These are phyloP conservation scores for Steatornis caripensis DNA, from an alignment of 2,113 vertebrate genomes.

Conservation along the genomic window DNA sequence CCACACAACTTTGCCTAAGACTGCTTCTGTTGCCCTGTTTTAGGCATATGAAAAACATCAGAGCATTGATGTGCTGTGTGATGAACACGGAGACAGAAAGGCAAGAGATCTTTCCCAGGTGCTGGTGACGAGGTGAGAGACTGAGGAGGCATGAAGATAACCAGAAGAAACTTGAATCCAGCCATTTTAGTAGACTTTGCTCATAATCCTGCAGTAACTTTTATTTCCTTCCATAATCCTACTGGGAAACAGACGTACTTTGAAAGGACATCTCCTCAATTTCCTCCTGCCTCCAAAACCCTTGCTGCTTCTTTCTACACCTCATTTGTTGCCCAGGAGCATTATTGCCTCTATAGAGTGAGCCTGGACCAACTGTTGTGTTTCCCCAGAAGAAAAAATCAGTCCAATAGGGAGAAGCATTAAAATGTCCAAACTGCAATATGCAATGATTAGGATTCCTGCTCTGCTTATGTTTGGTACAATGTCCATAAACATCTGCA, in stretches of 20 bases:
- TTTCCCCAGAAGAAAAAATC: not conserved
- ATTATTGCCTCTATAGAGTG: not conserved
- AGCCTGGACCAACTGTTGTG: not conserved
- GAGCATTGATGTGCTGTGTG: accelerated
- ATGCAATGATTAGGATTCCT: not conserved
- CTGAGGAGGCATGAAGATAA: not conserved
- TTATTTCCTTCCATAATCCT: not conserved
- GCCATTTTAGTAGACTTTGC: not conserved
- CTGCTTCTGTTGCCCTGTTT: not conserved
- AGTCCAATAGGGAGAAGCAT: not conserved
- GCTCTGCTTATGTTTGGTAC: not conserved
- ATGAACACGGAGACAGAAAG: not conserved
- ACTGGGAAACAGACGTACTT: not conserved
- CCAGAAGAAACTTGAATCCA: not conserved
- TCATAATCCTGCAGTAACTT: not conserved
- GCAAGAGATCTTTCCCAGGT: not conserved
- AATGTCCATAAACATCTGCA: not conserved
- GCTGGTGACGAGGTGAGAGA: accelerated
- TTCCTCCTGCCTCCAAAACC: not conserved
- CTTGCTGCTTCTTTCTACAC: not conserved
- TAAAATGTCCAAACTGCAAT: not conserved
- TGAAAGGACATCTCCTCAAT: not conserved
- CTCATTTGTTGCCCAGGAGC: not conserved
- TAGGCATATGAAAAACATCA: not conserved
- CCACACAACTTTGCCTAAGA: accelerated